Evolutionary conservation across 2,113 vertebrate genomes (phyloP).

Genomic region (Trematomus loennbergii): DNA sequence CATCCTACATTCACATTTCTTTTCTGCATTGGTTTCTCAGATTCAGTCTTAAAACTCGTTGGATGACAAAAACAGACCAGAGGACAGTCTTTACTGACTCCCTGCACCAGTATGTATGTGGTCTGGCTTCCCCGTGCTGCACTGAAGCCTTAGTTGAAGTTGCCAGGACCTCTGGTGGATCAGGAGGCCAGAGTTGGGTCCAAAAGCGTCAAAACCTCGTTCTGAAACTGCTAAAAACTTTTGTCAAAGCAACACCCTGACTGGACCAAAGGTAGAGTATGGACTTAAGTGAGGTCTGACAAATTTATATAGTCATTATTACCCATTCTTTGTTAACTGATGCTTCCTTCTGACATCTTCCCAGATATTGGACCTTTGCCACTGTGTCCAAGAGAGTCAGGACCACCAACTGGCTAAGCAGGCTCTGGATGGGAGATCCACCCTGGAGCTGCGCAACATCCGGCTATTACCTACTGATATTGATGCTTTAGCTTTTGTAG

Average conservation of each 20-base stretch:
- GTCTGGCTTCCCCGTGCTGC: slow-evolving; percentile 85
- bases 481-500: slow-evolving; percentile 85
- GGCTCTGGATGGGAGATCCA: slow-evolving; percentile 76
- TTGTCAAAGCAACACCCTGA: slow-evolving; percentile 81
- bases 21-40: slow-evolving; percentile 32
- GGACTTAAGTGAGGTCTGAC: neutral
- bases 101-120: slow-evolving; percentile 89
- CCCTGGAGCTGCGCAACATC: slow-evolving; percentile 89
- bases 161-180: slow-evolving; percentile 40
- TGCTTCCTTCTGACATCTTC: neutral
- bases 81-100: slow-evolving; percentile 84
- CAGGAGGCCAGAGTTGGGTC: slow-evolving; percentile 72
- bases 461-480: slow-evolving; percentile 85
- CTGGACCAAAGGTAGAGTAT: slow-evolving; percentile 87
- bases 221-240: slow-evolving; percentile 77
- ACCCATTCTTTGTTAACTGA: neutral
- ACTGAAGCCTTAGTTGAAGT: slow-evolving; percentile 79
- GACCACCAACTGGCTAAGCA: slow-evolving; percentile 76
- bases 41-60: slow-evolving; percentile 89
- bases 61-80: slow-evolving; percentile 85
- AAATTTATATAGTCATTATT: neutral
- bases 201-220: slow-evolving; percentile 81
- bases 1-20: neutral
- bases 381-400: slow-evolving; percentile 88
- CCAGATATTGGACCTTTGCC: slow-evolving; percentile 87